These are phyloP conservation scores for Agriopis marginaria DNA, from an alignment of 2,888 invertebrate genomes.

Conservation along the genomic window DNA sequence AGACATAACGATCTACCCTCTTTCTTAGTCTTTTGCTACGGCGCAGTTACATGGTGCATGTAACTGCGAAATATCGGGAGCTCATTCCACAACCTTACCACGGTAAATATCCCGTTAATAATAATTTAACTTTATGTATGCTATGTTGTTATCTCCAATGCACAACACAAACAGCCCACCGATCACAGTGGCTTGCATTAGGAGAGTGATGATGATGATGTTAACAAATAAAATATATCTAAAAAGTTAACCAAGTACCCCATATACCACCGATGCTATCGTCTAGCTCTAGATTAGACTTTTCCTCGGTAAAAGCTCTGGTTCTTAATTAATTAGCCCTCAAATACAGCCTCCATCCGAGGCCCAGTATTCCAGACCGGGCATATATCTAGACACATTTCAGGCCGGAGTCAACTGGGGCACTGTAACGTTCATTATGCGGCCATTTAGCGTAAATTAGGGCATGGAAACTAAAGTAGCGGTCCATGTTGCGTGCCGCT, in stretches of 20 bases:
- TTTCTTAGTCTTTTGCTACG: too few species aligned
- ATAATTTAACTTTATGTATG: too few species aligned
- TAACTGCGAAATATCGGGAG: too few species aligned
- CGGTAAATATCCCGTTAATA: too few species aligned
- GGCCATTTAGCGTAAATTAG: conserved; percentile 75
- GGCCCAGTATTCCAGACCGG: conserved; percentile 30
- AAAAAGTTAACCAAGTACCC: not conserved
- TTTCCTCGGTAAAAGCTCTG: conserved; percentile 3
- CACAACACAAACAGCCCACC: too few species aligned
- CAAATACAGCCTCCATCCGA: conserved; percentile 26
- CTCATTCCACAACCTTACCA: too few species aligned
- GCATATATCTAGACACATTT: conserved; percentile 50
- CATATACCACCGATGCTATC: not conserved
- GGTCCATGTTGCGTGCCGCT: conserved; percentile 63
- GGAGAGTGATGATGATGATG: too few species aligned
- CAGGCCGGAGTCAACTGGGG: conserved; percentile 48
- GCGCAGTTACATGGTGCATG: too few species aligned
- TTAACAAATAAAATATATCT: not conserved
- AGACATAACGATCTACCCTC: too few species aligned
- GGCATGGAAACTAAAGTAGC: conserved; percentile 69
- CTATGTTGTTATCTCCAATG: too few species aligned
- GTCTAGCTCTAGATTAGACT: conserved; percentile 3
- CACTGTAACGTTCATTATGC: conserved; percentile 54
- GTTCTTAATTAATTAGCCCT: conserved; percentile 32
- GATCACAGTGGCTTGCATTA: too few species aligned